Percentiles rank a stretch among this genome's conserved stretches.
Conservation (phyloP, 2,888 invertebrate genomes). For the Limenitis camilla region DNA sequence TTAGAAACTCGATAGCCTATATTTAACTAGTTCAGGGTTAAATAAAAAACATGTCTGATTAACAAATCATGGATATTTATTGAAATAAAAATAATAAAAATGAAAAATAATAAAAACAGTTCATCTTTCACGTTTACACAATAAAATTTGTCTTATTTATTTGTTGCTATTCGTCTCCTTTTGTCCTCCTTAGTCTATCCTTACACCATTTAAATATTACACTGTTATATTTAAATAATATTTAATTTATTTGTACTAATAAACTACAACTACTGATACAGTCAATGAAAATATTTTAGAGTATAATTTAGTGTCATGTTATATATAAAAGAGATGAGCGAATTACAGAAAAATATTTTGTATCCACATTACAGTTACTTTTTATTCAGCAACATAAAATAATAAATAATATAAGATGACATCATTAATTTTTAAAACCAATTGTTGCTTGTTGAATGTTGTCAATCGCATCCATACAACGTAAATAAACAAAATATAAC, state of each 20-base stretch:
- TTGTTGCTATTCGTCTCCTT: constrained; percentile 58
- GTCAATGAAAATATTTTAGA: not conserved
- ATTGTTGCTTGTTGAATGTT: too few relatives aligned
- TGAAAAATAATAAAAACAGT: constrained; percentile 75
- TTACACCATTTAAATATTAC: constrained; percentile 8
- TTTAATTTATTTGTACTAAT: constrained; percentile 18
- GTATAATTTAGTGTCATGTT: too few relatives aligned
- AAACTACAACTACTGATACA: constrained; percentile 17
- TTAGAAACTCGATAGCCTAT: too few relatives aligned
- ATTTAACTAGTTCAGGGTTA: constrained; percentile 12
- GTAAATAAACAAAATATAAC: too few relatives aligned
- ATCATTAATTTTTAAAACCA: too few relatives aligned
- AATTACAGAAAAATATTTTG: too few relatives aligned
- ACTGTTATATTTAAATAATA: constrained; percentile 8
- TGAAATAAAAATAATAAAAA: constrained; percentile 75
- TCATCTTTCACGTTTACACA: constrained; percentile 71
- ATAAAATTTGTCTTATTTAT: constrained; percentile 71
- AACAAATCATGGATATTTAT: constrained; percentile 76
- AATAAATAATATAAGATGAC: too few relatives aligned
- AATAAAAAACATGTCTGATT: constrained; percentile 59
- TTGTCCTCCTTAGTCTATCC: constrained; percentile 33
- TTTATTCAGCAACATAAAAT: too few relatives aligned
- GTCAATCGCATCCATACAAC: too few relatives aligned
- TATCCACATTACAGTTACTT: too few relatives aligned
- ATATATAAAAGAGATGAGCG: too few relatives aligned